Percentiles rank a stretch among this genome's conserved stretches.
phyloP scores from a whole-genome alignment of 2,797 vertebrate species.

The Taeniopygia guttata region DNA sequence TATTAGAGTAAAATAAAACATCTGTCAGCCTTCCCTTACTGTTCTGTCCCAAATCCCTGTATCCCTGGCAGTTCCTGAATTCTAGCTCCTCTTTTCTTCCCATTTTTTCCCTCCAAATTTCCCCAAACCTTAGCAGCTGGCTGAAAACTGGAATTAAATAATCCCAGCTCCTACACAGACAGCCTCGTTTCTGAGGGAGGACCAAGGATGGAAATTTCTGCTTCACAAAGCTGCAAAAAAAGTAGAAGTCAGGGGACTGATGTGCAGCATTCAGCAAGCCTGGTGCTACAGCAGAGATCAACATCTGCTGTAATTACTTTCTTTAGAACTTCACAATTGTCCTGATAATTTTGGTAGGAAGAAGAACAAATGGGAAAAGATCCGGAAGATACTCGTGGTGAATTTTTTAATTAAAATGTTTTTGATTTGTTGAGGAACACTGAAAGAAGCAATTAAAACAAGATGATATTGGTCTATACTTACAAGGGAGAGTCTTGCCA shows the following conservation, averaged over 20 bases:
- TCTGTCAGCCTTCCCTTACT: not conserved
- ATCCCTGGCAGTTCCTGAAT: not conserved
- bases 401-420: conserved; percentile 65
- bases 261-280: not conserved
- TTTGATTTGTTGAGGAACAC: conserved; percentile 22
- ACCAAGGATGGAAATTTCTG: not conserved
- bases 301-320: conserved; percentile 54
- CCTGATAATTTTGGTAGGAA: conserved; percentile 36
- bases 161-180: not conserved
- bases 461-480: conserved; percentile 10
- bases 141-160: not conserved
- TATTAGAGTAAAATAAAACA: not conserved
- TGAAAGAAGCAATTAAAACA: conserved; percentile 39
- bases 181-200: not conserved
- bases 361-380: conserved; percentile 46
- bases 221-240: not conserved
- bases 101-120: not conserved
- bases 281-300: not conserved
- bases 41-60: not conserved
- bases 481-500: not conserved
- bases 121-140: not conserved
- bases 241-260: not conserved
- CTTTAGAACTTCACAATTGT: conserved; percentile 30
- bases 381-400: conserved; percentile 30
- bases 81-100: not conserved